Evolutionary conservation across 2,888 invertebrate species (phyloP).

Genomic region (Polydrusus cervinus): DNA sequence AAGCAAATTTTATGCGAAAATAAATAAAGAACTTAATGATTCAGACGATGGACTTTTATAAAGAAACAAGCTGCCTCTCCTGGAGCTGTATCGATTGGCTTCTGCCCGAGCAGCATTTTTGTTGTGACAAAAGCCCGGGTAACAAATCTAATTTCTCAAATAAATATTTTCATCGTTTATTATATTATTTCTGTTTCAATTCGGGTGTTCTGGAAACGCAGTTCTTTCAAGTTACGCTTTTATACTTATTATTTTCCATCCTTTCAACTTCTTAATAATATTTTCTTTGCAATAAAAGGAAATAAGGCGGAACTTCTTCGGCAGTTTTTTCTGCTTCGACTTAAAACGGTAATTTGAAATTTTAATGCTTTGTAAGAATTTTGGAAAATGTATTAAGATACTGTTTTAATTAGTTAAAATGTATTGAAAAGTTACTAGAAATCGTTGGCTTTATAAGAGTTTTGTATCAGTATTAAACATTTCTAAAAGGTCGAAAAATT

Average conservation of each 20-base stretch:
- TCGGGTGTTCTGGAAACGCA: conserved; percentile 60
- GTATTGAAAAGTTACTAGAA: conserved; percentile 18
- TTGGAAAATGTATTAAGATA: conserved; percentile 31
- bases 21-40: conserved; percentile 51
- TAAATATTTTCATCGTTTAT: conserved; percentile 72
- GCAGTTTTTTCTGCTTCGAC: conserved; percentile 45
- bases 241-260: conserved; percentile 65
- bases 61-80: conserved; percentile 31
- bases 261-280: conserved; percentile 64
- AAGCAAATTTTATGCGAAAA: conserved; percentile 47
- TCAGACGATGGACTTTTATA: conserved; percentile 47
- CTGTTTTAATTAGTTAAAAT: conserved; percentile 22
- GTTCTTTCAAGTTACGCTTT: conserved; percentile 65
- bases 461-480: conserved; percentile 1
- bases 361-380: conserved; percentile 36
- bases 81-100: conserved; percentile 51
- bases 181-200: conserved; percentile 72
- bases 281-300: conserved; percentile 59
- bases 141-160: conserved; percentile 73
- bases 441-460: neutral
- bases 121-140: conserved; percentile 61
- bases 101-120: conserved; percentile 39
- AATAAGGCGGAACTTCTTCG: conserved; percentile 55
- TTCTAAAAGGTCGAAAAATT: too few relatives aligned
- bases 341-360: conserved; percentile 40